Conservation (phyloP, 2,888 invertebrate species). For the Lasius fuliginosus region DNA sequence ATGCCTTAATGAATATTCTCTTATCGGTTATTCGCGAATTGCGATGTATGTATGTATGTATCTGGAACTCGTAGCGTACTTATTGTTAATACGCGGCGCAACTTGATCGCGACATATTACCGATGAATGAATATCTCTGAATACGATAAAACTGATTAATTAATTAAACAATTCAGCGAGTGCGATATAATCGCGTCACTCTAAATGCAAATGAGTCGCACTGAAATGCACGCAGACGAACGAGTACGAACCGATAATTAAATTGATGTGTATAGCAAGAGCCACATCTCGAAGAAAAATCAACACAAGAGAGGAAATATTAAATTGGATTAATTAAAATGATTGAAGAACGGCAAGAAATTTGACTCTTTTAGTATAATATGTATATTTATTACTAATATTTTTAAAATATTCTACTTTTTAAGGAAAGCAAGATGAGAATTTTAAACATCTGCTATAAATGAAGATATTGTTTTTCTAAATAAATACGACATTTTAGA, state of each 20-base stretch:
- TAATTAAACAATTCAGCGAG: constrained; percentile 32
- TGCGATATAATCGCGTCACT: neutral
- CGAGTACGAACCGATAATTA: neutral
- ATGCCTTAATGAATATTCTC: constrained; percentile 49
- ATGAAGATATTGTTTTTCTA: neutral
- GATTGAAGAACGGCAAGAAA: neutral
- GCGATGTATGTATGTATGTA: constrained; percentile 23
- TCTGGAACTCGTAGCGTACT: neutral
- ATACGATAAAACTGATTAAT: constrained; percentile 26
- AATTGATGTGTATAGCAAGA: neutral
- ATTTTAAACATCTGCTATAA: neutral
- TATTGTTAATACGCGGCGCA: constrained; percentile 5
- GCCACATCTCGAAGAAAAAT: neutral
- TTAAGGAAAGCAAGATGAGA: neutral
- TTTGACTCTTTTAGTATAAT: neutral
- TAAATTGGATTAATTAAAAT: neutral
- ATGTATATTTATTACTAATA: neutral
- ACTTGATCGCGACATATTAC: constrained; percentile 14
- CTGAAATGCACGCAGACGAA: neutral
- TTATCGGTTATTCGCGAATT: constrained; percentile 28
- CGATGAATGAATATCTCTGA: constrained; percentile 25
- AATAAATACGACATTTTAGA: neutral
- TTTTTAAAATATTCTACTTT: neutral
- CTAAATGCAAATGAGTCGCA: neutral
- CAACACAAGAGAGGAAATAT: neutral